These are phyloP conservation scores for Paradoxurus hermaphroditus DNA, from an alignment of 2,113 vertebrate species.

Conservation along the genomic window DNA sequence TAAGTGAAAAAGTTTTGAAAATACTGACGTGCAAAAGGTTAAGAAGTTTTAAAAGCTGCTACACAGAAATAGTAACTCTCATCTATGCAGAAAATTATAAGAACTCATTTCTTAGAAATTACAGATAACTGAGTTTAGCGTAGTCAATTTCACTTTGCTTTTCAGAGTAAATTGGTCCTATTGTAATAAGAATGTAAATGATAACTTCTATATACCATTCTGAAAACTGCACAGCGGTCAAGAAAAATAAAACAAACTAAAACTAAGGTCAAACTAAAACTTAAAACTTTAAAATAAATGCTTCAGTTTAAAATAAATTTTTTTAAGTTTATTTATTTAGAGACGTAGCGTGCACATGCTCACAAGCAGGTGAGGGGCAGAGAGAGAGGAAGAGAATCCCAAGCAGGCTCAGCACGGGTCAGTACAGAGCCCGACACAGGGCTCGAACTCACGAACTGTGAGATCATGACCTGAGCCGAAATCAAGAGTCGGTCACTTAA, in stretches of 20 bases:
- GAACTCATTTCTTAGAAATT: background rate
- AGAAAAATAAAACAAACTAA: slow-evolving; percentile 9
- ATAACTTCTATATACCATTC: background rate
- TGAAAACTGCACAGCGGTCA: background rate
- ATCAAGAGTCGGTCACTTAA: too few relatives aligned
- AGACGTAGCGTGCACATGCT: too few relatives aligned
- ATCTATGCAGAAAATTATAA: background rate
- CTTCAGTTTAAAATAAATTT: background rate
- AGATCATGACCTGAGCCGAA: too few relatives aligned
- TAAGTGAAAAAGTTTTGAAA: background rate
- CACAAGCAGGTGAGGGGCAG: too few relatives aligned
- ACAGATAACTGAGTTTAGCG: background rate
- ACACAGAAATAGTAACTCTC: background rate
- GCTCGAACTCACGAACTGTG: too few relatives aligned
- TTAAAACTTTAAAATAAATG: background rate
- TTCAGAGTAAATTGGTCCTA: background rate
- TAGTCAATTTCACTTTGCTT: slow-evolving; percentile 11
- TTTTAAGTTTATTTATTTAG: too few relatives aligned
- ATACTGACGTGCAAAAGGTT: background rate
- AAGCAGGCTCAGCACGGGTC: too few relatives aligned
- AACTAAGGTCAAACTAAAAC: background rate
- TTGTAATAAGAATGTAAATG: background rate
- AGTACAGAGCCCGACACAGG: too few relatives aligned
- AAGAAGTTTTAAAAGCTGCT: slow-evolving; percentile 10
- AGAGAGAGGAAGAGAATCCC: too few relatives aligned